phyloP scores from a whole-genome alignment of 2,113 vertebrate genomes.

The Oceanodroma tethys region DNA sequence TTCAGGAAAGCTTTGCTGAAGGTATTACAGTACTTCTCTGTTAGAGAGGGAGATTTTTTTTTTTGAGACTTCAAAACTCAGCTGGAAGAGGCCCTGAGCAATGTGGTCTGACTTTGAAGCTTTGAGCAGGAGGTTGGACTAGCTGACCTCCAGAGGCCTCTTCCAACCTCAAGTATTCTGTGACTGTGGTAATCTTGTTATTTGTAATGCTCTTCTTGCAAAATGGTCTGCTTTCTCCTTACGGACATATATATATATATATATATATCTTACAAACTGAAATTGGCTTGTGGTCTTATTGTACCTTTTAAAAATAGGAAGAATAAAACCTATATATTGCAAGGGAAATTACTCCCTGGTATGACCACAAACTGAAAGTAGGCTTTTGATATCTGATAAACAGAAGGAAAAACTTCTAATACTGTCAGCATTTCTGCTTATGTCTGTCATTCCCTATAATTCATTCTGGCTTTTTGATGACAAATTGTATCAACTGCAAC shows the following conservation, averaged over 20 bases:
- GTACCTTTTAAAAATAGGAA: neutral
- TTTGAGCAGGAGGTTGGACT: neutral
- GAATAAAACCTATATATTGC: neutral
- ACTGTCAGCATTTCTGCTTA: neutral
- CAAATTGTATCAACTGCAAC: neutral
- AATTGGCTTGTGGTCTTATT: neutral
- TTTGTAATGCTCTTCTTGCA: neutral
- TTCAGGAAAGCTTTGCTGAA: neutral
- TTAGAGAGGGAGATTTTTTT: neutral
- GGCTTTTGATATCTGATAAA: neutral
- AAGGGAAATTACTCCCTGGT: neutral
- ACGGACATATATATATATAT: neutral
- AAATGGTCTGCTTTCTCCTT: neutral
- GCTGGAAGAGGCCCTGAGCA: neutral
- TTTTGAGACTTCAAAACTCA: neutral
- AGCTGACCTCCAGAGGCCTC: neutral
- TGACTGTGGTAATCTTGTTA: neutral
- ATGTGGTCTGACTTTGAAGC: neutral
- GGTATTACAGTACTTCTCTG: neutral
- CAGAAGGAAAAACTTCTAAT: neutral
- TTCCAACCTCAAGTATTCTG: neutral
- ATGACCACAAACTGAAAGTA: neutral
- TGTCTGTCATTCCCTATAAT: neutral
- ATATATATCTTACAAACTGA: neutral
- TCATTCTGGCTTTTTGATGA: neutral